Base-by-base conservation (phyloP, 2,797 vertebrate genomes). In the Eurystomus glaucurus region DNA sequence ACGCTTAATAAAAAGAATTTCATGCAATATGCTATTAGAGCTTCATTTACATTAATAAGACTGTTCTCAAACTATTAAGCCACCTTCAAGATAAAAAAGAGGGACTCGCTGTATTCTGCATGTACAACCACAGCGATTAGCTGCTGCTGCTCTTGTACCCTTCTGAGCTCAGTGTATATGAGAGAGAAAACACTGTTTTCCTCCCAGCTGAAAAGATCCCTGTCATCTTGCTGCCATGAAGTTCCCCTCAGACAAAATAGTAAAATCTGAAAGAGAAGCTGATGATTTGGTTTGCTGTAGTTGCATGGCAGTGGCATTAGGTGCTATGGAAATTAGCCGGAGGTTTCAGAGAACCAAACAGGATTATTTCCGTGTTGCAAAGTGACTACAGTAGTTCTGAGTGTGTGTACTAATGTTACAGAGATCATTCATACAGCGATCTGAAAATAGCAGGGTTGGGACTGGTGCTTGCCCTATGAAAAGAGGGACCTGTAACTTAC, bases 21-120 rank as follows among this genome's bases (percentile, higher is more conserved):
- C 88, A 97, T 94, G 92, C 96, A 94, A 93, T 96, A 87, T 54
- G 85, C 87, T 90, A 97, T 93, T 97, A 93, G 66, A 78, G 46
- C 71, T 92, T 96, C 87, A 96, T 95, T 93, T 91, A 85, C 90
- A 95, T 96, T 94, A 97, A 93, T 96, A 97, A 95, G 93, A 93
- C 69, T 91, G 76, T 95, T 97, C 93, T 95, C 85, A 95, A 83
- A 86, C 65, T 92, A 96, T 97, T 97, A 96, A 95, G 90, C 94
- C 51, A 91, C 95, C 85, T 89, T 84, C 52, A 84, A 96, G 92
- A 96, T 92, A 33, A 79, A 91, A 93, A 78, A 79, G 71, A 54
- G 12, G 7, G 28, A 48, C 46, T 80, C 26, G 0, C 35, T 91
- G 83, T 87, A 85, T 89, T 91, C 55, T 81, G 74, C 85, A 52